A percentile compares a stretch with the other conserved stretches of the same genome.
Conservation (phyloP, 1,140 invertebrate species). For the Caenorhabditis brenneri region DNA sequence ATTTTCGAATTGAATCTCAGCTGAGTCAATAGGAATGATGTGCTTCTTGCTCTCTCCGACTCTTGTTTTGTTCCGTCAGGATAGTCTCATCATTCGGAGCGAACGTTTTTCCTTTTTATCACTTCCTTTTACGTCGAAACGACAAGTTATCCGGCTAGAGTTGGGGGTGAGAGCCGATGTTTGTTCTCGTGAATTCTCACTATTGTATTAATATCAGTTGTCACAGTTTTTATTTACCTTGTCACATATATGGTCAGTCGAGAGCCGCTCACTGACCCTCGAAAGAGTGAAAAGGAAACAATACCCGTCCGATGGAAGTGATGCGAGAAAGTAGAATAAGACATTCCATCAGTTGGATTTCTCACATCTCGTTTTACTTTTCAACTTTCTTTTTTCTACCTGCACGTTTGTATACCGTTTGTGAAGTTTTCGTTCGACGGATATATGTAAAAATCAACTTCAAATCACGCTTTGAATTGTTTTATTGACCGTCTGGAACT, state of each 20-base stretch:
- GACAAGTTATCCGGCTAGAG: neutral
- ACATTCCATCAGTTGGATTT: no score
- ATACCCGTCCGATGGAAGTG: neutral
- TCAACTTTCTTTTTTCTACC: no score
- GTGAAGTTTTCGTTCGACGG: no score
- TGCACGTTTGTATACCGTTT: no score
- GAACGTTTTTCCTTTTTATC: neutral
- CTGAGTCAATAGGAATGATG: conserved; percentile 38
- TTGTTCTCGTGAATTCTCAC: conserved; percentile 33
- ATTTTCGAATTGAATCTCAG: neutral
- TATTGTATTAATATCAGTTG: conserved; percentile 40
- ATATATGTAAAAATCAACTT: no score
- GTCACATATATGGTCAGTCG: conserved; percentile 38
- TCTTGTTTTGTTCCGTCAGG: neutral
- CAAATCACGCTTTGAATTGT: no score
- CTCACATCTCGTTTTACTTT: no score
- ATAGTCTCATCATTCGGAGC: neutral
- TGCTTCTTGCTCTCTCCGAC: neutral
- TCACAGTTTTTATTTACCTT: conserved; percentile 39
- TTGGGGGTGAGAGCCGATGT: neutral
- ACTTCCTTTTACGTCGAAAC: conserved; percentile 22
- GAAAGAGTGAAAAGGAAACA: neutral
- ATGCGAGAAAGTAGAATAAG: conserved; percentile 4
- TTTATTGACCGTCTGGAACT: no score
- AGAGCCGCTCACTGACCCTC: neutral